Percentiles rank a stretch among this genome's conserved stretches.
Evolutionary conservation across 2,888 invertebrate genomes (phyloP).

Genomic region (Synergus japonicus): DNA sequence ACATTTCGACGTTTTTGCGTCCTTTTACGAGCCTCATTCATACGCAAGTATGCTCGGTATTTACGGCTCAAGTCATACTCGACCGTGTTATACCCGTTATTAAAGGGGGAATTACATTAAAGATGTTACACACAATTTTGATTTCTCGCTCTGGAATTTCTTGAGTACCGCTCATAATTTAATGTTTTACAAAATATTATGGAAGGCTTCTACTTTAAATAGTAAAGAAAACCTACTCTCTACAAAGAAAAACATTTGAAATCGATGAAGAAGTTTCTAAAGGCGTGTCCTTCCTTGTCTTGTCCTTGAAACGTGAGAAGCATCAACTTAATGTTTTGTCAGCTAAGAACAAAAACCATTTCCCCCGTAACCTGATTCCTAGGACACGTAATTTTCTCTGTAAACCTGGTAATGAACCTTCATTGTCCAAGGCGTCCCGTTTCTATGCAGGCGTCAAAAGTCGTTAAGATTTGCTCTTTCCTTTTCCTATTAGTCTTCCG

Average conservation of each 20-base stretch:
- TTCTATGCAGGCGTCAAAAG: conserved; percentile 60
- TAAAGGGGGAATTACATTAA: conserved; percentile 4
- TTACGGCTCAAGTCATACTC: conserved; percentile 30
- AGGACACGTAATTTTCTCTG: conserved; percentile 7
- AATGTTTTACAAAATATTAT: background rate
- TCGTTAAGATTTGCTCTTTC: conserved; percentile 50
- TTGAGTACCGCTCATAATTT: background rate
- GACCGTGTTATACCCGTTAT: conserved; percentile 1
- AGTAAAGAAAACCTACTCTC: too few species aligned
- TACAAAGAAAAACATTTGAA: too few species aligned
- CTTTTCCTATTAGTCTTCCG: conserved; percentile 58
- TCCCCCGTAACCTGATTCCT: background rate
- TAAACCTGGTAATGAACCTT: conserved; percentile 9
- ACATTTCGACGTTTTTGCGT: conserved; percentile 19
- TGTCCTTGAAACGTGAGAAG: background rate
- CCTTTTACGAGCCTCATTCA: conserved; percentile 27
- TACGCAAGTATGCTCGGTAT: conserved; percentile 32
- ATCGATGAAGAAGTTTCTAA: background rate
- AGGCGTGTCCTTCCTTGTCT: background rate
- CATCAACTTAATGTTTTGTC: background rate
- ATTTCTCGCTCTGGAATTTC: background rate
- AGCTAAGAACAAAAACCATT: background rate
- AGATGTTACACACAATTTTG: background rate
- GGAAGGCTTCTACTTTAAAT: too few species aligned
- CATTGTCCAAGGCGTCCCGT: conserved; percentile 12